Evolutionary conservation across 2,888 invertebrate genomes (phyloP).

Genomic region (Rhyacophila evoluta): DNA sequence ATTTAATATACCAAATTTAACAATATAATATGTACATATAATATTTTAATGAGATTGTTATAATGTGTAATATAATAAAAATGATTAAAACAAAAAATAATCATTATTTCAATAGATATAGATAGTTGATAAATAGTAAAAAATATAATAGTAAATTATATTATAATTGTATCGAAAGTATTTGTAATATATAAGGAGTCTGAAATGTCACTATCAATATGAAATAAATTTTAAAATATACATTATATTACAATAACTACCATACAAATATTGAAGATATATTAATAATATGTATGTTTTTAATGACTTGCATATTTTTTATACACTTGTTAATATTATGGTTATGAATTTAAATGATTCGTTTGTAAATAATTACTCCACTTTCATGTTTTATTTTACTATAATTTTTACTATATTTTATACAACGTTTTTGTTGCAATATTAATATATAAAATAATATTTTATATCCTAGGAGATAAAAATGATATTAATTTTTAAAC

Average conservation of each 20-base stretch:
- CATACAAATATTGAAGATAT: background rate
- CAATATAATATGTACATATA: background rate
- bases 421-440: no score
- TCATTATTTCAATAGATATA: no score
- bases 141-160: no score
- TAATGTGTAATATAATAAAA: background rate
- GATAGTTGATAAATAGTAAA: no score
- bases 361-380: background rate
- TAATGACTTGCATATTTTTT: conserved; percentile 22
- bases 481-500: no score
- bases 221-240: background rate
- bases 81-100: background rate
- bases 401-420: no score
- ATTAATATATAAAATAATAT: no score
- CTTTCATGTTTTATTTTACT: no score
- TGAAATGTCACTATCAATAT: conserved; percentile 17
- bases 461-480: no score
- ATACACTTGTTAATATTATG: conserved; percentile 22
- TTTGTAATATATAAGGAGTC: conserved; percentile 23
- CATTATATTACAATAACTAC: background rate
- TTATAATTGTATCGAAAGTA: background rate
- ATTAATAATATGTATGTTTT: conserved; percentile 13
- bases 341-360: background rate
- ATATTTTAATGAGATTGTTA: background rate
- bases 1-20: no score